Evolutionary conservation across 2,797 vertebrate genomes (phyloP), one percentile per base, ranked within the genome.

Genomic region (Neomorphus geoffroyi): DNA sequence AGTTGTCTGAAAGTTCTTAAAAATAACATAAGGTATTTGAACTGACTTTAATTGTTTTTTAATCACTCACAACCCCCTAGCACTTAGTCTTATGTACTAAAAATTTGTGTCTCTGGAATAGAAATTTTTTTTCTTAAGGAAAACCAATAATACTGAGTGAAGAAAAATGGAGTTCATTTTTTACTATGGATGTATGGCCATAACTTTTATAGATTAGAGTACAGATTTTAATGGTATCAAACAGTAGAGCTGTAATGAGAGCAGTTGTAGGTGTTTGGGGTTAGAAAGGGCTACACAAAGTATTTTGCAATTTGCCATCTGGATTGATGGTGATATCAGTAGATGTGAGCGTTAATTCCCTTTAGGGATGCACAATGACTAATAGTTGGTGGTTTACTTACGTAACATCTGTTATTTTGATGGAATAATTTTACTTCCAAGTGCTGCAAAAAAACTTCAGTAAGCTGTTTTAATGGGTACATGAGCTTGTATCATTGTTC

Each of bases 1-100:
- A 99, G 99, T 98, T 99, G 99, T 96, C 98, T 99, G 89, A 99
- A 99, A 97, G 97, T 99, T 95, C 99, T 99, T 80, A 99, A 99
- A 97, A 99, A 99, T 98, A 99, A 99, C 73, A 99, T 99, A 97
- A 99, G 99, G 99, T 99, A 98, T 90, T 96, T 97, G 89, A 93
- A 84, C 19, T 93, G 3, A 11, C 57, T 97, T 84, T 86, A 73
- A 79, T 79, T 70, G 21, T 53, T 88, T 58, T 6, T 66, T 88
- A 50, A 73, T 80, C 22, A 19, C 43, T 67, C 82, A 30, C 8
- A 77, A 51, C 57, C 32, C 32, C 6, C 2, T 58, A 54, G 43
- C 15, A 16, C 5, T 67, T 71, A 56, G 11, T 79, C 8, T 75
- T 9, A 7, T 27, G 13, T 18, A 11, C 70, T 78, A 41, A 83